These are phyloP conservation scores for Xestia rhomboidea DNA, from an alignment of 2,888 invertebrate species.

Conservation along the genomic window DNA sequence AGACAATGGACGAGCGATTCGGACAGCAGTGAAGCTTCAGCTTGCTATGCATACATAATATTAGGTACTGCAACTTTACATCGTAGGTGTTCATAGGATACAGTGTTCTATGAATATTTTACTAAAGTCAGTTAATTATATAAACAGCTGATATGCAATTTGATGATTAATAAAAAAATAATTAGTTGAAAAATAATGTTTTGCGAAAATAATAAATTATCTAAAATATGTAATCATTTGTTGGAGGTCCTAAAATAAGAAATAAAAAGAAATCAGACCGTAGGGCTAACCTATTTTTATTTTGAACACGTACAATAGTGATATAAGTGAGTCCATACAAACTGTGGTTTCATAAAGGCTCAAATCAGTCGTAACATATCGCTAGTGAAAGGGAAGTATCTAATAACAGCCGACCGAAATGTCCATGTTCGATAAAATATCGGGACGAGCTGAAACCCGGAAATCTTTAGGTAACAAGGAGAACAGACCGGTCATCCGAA, in stretches of 20 bases:
- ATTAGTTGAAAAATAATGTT: not conserved
- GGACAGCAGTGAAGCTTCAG: not conserved
- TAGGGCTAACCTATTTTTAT: not conserved
- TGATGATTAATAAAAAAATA: not conserved
- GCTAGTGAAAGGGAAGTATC: slow-evolving; percentile 23
- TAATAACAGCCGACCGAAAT: slow-evolving; percentile 35
- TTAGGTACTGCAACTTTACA: not conserved
- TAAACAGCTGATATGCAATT: not conserved
- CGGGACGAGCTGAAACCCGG: slow-evolving; percentile 15
- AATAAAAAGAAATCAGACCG: not conserved
- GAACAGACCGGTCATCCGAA: slow-evolving; percentile 22
- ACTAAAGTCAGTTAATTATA: not conserved
- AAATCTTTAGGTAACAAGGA: slow-evolving; percentile 43
- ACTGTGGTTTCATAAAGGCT: not conserved
- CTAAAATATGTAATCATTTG: not conserved
- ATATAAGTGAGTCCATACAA: not conserved
- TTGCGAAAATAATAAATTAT: not conserved
- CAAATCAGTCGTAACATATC: slow-evolving; percentile 36
- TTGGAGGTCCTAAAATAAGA: not conserved
- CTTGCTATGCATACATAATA: not conserved
- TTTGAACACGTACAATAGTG: not conserved
- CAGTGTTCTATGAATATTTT: not conserved
- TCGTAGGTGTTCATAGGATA: not conserved
- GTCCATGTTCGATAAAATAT: slow-evolving; percentile 38
- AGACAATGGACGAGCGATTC: not conserved